These are phyloP conservation scores for Heliconius himera DNA, from an alignment of 1,140 invertebrate species.

Conservation along the genomic window DNA sequence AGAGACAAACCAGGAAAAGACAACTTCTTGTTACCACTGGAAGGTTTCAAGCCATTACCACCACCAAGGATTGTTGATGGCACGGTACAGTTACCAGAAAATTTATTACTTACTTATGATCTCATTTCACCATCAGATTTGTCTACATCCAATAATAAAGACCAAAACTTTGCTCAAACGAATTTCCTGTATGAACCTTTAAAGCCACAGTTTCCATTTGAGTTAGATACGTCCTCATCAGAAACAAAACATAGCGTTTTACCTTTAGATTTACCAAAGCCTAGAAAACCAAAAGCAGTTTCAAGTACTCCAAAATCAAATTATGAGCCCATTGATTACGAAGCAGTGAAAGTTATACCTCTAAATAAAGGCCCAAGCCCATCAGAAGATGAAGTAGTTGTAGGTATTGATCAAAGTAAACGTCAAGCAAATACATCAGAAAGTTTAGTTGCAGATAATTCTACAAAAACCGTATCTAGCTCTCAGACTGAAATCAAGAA, in stretches of 20 bases:
- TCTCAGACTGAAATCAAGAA: conserved; percentile 40
- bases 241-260: conserved; percentile 58
- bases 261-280: conserved; percentile 67
- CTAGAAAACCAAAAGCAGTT: conserved; percentile 59
- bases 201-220: conserved; percentile 62
- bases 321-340: conserved; percentile 71
- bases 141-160: conserved; percentile 41
- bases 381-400: conserved; percentile 54
- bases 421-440: conserved; percentile 68
- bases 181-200: conserved; percentile 70
- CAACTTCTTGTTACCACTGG: conserved; percentile 68
- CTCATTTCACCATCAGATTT: conserved; percentile 62
- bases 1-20: conserved; percentile 66
- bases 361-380: conserved; percentile 64
- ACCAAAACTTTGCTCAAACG: conserved; percentile 45
- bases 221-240: conserved; percentile 69
- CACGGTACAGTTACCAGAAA: conserved; percentile 70
- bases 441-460: conserved; percentile 22
- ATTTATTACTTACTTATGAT: conserved; percentile 70
- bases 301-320: conserved; percentile 43
- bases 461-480: conserved; percentile 35
- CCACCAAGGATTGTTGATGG: conserved; percentile 70
- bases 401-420: conserved; percentile 74
- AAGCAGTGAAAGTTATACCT: conserved; percentile 75
- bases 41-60: conserved; percentile 73